These are phyloP conservation scores for Bettongia penicillata DNA, from an alignment of 2,113 vertebrate species.

Conservation along the genomic window DNA sequence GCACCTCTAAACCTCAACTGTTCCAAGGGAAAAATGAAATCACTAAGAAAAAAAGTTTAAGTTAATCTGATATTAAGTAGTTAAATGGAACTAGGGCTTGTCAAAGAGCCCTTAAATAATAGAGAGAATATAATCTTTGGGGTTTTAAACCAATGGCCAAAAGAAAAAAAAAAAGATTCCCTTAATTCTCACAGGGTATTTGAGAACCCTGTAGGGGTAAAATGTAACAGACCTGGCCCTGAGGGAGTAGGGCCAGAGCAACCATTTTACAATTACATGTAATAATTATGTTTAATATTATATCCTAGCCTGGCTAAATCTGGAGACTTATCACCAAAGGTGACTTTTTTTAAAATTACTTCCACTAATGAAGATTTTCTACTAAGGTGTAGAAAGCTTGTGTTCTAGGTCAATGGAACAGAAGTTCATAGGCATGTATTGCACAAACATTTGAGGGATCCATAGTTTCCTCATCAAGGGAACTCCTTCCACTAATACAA, in stretches of 20 bases:
- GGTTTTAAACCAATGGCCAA: too few species aligned
- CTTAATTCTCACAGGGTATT: not conserved
- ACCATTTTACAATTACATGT: too few species aligned
- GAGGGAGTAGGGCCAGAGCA: too few species aligned
- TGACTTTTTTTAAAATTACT: too few species aligned
- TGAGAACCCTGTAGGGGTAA: not conserved
- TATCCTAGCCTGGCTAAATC: not conserved
- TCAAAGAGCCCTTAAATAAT: too few species aligned
- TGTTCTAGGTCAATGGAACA: not conserved
- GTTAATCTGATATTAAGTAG: not conserved
- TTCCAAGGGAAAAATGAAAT: not conserved
- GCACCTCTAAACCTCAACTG: too few species aligned
- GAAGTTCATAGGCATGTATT: not conserved
- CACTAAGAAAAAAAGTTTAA: not conserved
- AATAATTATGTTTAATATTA: not conserved
- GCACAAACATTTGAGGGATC: not conserved
- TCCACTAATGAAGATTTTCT: not conserved
- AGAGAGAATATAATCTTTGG: too few species aligned
- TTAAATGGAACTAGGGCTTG: not conserved
- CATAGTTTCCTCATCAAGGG: not conserved
- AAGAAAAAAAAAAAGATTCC: too few species aligned
- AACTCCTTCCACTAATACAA: not conserved
- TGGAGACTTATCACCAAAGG: not conserved
- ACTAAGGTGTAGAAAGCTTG: not conserved
- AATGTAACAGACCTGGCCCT: too few species aligned